phyloP scores from a whole-genome alignment of 2,797 vertebrate species.

The Buceros bicornis region DNA sequence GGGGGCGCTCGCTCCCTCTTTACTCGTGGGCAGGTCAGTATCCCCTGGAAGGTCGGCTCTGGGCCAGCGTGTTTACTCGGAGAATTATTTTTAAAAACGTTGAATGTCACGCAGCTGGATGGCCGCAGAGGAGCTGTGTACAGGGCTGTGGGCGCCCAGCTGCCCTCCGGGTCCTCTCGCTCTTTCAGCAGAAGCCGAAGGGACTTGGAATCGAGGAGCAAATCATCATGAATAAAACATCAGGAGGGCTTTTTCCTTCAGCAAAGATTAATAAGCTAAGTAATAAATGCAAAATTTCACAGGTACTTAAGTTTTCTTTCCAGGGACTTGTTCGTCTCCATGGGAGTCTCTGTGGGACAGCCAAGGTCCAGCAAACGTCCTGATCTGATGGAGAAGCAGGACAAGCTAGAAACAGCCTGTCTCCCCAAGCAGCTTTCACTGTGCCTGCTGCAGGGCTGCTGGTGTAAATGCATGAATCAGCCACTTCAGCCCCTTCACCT shows the following conservation, averaged over 20 bases:
- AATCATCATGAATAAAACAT: conserved; percentile 56
- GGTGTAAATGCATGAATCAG: background rate
- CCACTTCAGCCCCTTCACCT: background rate
- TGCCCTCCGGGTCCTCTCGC: background rate
- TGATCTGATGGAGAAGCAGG: background rate
- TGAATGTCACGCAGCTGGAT: background rate
- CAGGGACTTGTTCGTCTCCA: conserved; percentile 21
- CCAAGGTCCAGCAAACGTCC: background rate
- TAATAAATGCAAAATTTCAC: conserved; percentile 60
- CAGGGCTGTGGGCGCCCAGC: background rate
- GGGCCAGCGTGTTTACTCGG: background rate
- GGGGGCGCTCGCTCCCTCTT: background rate
- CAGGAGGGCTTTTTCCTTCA: background rate
- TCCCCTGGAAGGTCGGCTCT: background rate
- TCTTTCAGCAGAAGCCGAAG: background rate
- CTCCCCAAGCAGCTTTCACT: background rate
- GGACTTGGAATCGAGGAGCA: conserved; percentile 11
- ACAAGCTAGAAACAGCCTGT: background rate
- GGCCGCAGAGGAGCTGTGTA: background rate
- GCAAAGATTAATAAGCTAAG: conserved; percentile 60
- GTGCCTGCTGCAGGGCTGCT: background rate
- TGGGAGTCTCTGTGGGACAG: background rate
- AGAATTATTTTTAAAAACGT: background rate
- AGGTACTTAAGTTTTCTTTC: conserved; percentile 52
- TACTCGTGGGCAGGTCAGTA: fast-evolving